Percentiles rank a stretch among this genome's conserved stretches.
Conservation (phyloP, 2,797 vertebrate genomes). For the Tapera naevia region DNA sequence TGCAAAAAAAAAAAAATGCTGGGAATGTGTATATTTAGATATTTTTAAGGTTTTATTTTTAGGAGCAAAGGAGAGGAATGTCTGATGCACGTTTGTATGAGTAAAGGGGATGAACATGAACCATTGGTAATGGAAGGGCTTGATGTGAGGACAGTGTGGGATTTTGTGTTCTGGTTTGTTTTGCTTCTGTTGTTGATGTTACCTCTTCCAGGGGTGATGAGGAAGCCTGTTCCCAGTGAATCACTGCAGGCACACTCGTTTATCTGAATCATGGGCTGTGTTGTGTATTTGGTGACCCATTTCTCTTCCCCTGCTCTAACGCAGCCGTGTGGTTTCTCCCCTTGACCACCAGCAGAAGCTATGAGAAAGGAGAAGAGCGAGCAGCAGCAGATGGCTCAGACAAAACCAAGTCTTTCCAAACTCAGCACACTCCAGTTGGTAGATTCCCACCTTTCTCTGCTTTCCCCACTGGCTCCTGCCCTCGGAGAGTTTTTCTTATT, state of each 20-base stretch:
- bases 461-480: not conserved
- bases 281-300: accelerated
- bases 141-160: not conserved
- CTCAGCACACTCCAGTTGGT: not conserved
- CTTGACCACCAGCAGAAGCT: not conserved
- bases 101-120: not conserved
- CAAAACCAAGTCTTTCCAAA: accelerated
- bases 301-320: not conserved
- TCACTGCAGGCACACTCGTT: not conserved
- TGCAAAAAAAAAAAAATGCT: not conserved
- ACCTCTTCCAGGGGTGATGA: not conserved
- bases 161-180: not conserved
- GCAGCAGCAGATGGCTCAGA: not conserved
- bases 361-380: not conserved
- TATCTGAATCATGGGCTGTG: not conserved
- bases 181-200: not conserved
- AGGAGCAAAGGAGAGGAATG: not conserved
- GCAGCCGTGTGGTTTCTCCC: not conserved
- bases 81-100: accelerated
- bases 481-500: not conserved
- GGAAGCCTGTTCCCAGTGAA: not conserved
- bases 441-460: not conserved
- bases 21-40: not conserved
- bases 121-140: accelerated
- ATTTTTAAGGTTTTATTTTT: not conserved